These are phyloP conservation scores for Aquatica leii DNA, from an alignment of 2,888 invertebrate genomes.

Conservation along the genomic window DNA sequence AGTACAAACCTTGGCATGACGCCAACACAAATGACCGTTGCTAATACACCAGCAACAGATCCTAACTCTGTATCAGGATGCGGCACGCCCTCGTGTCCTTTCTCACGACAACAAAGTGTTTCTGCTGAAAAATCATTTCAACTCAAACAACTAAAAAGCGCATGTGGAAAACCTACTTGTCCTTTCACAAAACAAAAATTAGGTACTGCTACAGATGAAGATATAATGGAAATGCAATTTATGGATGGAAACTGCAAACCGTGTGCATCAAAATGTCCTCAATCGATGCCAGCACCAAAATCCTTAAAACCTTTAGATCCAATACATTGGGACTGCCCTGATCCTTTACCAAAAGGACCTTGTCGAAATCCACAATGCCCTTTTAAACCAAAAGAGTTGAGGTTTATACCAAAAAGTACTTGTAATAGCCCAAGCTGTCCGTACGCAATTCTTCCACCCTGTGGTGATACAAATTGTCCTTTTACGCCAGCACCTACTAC, in stretches of 20 bases:
- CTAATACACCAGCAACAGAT: slow-evolving; percentile 7
- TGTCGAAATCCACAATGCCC: slow-evolving; percentile 58
- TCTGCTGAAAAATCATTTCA: slow-evolving; percentile 18
- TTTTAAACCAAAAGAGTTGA: slow-evolving; percentile 43
- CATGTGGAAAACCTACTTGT: slow-evolving; percentile 54
- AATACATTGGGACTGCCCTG: slow-evolving; percentile 60
- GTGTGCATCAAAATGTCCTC: slow-evolving; percentile 49
- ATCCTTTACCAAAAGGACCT: slow-evolving; percentile 56
- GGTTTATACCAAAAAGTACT: slow-evolving; percentile 48
- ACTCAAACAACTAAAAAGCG: slow-evolving; percentile 38
- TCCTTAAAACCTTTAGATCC: slow-evolving; percentile 54
- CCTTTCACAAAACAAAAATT: slow-evolving; percentile 54
- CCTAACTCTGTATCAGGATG: slow-evolving; percentile 42
- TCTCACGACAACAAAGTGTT: slow-evolving; percentile 9
- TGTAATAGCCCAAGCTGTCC: slow-evolving; percentile 54
- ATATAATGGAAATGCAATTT: slow-evolving; percentile 39
- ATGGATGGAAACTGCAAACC: slow-evolving; percentile 34
- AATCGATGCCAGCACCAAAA: slow-evolving; percentile 49
- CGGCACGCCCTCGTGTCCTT: slow-evolving; percentile 44
- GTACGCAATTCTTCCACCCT: slow-evolving; percentile 50
- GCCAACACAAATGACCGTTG: not conserved
- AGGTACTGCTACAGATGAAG: slow-evolving; percentile 50
- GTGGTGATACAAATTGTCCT: slow-evolving; percentile 44
- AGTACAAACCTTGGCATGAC: not conserved
- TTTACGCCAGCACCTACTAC: slow-evolving; percentile 33